Conservation (phyloP, 2,113 vertebrate genomes). For the Mellivora capensis region DNA sequence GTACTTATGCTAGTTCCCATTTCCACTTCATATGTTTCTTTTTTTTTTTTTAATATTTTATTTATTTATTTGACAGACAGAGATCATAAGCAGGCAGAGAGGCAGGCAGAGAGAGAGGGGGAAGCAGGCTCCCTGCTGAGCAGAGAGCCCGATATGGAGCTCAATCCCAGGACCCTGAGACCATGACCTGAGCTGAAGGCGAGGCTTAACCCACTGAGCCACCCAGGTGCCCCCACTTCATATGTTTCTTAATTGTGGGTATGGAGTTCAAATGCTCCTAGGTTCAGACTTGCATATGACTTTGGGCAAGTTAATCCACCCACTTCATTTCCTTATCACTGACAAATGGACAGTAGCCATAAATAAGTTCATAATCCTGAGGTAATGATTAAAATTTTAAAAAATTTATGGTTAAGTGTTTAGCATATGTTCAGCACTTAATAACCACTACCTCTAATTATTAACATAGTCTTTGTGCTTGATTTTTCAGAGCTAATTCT, state of each 20-base stretch:
- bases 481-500: neutral
- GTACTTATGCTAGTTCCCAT: neutral
- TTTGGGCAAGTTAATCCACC: neutral
- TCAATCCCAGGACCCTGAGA: no score
- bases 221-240: no score
- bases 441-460: neutral
- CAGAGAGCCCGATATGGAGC: no score
- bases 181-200: no score
- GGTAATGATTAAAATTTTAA: neutral
- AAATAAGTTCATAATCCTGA: neutral
- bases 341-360: neutral
- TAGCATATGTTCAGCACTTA: neutral
- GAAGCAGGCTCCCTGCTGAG: no score
- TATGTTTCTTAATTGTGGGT: neutral
- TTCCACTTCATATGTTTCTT: neutral
- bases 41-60: no score
- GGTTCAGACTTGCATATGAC: neutral
- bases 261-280: neutral
- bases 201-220: no score
- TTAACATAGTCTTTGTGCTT: neutral
- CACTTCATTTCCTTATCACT: neutral
- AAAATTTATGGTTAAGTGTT: neutral
- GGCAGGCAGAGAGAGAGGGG: no score
- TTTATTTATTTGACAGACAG: no score
- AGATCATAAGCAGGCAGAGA: no score